These are phyloP conservation scores for Orientallactaga sibirica DNA, from an alignment of 2,797 vertebrate genomes.

Conservation along the genomic window DNA sequence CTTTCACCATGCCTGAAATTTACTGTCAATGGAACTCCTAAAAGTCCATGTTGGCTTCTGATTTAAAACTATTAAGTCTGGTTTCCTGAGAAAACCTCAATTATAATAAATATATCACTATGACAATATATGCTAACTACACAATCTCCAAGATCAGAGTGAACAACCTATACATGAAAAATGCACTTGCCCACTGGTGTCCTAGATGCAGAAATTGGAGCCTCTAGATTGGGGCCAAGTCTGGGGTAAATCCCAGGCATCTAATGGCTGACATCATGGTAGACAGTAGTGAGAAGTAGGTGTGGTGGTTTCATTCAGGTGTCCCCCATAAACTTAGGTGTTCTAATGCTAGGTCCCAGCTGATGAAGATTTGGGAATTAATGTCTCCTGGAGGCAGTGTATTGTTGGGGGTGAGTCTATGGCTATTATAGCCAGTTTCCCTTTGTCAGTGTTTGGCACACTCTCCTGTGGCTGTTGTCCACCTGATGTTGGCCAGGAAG, in stretches of 20 bases:
- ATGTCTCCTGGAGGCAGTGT: too few relatives aligned
- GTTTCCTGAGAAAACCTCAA: constrained; percentile 79
- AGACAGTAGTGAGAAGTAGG: not conserved
- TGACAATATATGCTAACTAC: constrained; percentile 79
- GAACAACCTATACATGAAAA: constrained; percentile 60
- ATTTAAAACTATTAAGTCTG: constrained; percentile 83
- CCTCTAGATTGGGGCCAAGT: not conserved
- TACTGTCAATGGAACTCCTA: constrained; percentile 82
- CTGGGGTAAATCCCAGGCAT: not conserved
- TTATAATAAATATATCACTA: constrained; percentile 82
- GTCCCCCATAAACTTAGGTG: too few relatives aligned
- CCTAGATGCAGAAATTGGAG: not conserved
- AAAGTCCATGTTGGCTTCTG: constrained; percentile 77
- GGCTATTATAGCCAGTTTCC: too few relatives aligned
- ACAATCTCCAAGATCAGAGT: constrained; percentile 39
- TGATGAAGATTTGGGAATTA: too few relatives aligned
- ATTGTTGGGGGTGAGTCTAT: too few relatives aligned
- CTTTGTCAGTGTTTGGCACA: too few relatives aligned
- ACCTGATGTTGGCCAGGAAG: too few relatives aligned
- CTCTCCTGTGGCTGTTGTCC: too few relatives aligned
- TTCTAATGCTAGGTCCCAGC: too few relatives aligned
- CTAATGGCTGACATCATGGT: not conserved
- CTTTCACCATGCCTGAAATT: constrained; percentile 84
- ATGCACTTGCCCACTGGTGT: not conserved
- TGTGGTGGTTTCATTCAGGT: too few relatives aligned